A percentile compares a stretch with the other conserved stretches of the same genome.
Conservation (phyloP, 1,140 invertebrate species). For the Thalassaphorura encarpata region DNA sequence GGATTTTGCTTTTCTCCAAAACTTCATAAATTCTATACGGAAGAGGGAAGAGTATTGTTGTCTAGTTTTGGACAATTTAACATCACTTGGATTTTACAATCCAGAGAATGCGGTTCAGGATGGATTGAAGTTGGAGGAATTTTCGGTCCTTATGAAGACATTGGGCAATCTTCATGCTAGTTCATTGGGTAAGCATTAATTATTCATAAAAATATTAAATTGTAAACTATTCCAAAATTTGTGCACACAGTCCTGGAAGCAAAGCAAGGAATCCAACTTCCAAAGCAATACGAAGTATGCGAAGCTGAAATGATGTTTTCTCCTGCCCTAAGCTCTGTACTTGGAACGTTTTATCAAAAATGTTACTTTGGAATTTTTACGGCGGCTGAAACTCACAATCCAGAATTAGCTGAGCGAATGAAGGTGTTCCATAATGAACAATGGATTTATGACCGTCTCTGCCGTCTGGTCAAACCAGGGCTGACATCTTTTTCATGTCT, state of each 20-base stretch:
- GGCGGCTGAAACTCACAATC: not conserved
- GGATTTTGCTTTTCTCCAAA: too few relatives aligned
- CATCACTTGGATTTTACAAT: too few relatives aligned
- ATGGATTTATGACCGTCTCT: not conserved
- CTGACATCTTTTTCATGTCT: conserved; percentile 9
- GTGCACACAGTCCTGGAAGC: conserved; percentile 14
- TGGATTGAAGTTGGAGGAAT: too few relatives aligned
- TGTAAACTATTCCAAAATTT: too few relatives aligned
- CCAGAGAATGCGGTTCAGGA: too few relatives aligned
- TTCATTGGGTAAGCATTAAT: too few relatives aligned
- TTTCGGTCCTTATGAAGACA: too few relatives aligned
- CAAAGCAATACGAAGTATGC: conserved; percentile 9
- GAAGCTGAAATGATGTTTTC: conserved; percentile 1
- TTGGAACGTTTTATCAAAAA: not conserved
- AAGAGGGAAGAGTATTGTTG: too few relatives aligned
- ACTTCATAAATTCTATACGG: too few relatives aligned
- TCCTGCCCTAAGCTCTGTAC: not conserved
- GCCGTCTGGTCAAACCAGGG: not conserved
- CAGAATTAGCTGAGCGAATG: not conserved
- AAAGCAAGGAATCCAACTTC: not conserved
- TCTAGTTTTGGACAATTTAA: too few relatives aligned
- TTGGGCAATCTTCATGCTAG: too few relatives aligned
- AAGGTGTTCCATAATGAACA: not conserved
- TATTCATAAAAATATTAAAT: too few relatives aligned
- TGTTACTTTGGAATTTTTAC: conserved; percentile 5